phyloP scores from a whole-genome alignment of 2,888 invertebrate species.

The Perizoma flavofasciatum region DNA sequence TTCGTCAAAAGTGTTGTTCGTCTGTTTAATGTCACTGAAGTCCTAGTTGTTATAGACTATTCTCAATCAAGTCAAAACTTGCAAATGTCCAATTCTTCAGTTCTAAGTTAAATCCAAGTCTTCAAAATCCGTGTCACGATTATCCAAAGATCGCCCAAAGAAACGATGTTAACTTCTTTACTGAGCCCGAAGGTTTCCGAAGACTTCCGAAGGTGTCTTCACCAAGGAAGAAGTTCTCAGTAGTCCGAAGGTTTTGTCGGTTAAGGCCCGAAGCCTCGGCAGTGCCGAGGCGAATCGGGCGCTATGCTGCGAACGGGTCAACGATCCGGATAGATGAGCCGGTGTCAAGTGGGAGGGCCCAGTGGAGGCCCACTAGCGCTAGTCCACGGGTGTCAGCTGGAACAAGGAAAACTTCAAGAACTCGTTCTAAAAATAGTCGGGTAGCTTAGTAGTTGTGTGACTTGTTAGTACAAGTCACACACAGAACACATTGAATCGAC shows the following conservation, averaged over 20 bases:
- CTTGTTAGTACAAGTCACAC: too few species aligned
- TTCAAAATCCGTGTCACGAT: constrained; percentile 30
- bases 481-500: too few species aligned
- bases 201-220: constrained; percentile 9
- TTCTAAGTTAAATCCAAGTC: constrained; percentile 26
- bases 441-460: too few species aligned
- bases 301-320: constrained; percentile 48
- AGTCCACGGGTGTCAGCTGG: constrained; percentile 80
- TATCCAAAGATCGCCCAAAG: constrained; percentile 23
- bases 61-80: constrained; percentile 18
- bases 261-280: constrained; percentile 53
- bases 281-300: constrained; percentile 55
- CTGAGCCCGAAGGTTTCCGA: constrained; percentile 3
- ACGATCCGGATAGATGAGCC: constrained; percentile 84
- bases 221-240: constrained; percentile 5
- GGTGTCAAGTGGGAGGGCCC: constrained; percentile 84
- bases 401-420: constrained; percentile 3
- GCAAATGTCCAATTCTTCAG: constrained; percentile 20
- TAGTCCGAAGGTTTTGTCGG: constrained; percentile 35
- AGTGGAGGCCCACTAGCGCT: constrained; percentile 76
- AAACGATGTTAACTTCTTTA: constrained; percentile 15
- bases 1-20: constrained; percentile 16
- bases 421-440: not conserved
- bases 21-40: constrained; percentile 7
- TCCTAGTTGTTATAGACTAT: constrained; percentile 19